Evolutionary conservation across 2,113 vertebrate species (phyloP), one percentile per base, ranked within the genome.

Genomic region (Larimichthys polyactis): DNA sequence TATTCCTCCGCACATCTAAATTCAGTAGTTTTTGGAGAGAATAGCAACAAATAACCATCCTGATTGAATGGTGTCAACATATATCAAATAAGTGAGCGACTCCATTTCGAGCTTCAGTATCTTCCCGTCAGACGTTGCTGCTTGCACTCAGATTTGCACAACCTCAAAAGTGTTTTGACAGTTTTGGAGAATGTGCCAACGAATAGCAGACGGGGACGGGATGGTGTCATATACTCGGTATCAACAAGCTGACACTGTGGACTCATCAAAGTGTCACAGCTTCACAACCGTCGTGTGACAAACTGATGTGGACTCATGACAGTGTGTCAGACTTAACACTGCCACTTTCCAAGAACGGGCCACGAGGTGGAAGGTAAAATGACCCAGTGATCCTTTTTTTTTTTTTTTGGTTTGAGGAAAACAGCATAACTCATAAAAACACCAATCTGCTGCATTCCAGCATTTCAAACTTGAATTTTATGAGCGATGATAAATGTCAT

Each of bases 101-200:
- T 81, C 67, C 71, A 43, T 54, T 79, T 29, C 12, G 0, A 69
- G 69, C 17, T 15, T 10, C 11, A 11, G 71, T 40, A 52, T 80
- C 78, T 43, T 27, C 49, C 57, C 73, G 78, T 81, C 80, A 87
- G 68, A 68, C 5, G 6, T 54, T 14, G 46, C 74, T 36, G 55
- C 75, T 55, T 40, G 24, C 75, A 60, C 80, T 78, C 70, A 58
- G 52, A 81, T 91, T 79, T 82, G 67, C 65, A 68, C 64, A 3
- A 51, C 64, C 76, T 84, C 32, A 7, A 69, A 74, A 87, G 89
- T 82, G 84, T 89, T 91, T 75, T 90, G 90, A 93, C 90, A 92
- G 83, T 66, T 87, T 67, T 0, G 0, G 59, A 78, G 68, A 79
- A 87, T 49, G 87, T 89, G 84, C 52, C 78, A 71, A 76, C 46